Base-by-base conservation (phyloP, 2,888 invertebrate genomes). In the Agriopis aurantiaria region DNA sequence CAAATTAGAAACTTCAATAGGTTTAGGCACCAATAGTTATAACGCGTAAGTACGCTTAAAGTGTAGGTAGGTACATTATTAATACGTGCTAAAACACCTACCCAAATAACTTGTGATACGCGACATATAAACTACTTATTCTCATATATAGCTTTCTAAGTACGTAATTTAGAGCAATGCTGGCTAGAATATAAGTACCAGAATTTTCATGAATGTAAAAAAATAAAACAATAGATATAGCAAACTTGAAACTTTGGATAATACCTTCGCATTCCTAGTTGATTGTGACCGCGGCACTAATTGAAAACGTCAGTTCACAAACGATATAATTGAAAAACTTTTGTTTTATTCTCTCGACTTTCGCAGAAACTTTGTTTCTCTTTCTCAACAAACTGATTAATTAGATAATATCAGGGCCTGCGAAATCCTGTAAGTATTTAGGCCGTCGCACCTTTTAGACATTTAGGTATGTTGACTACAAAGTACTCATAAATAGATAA, bases 321-420 rank as follows among this genome's bases (percentile, higher is more conserved):
- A 49, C 56, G 43, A 43, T 52, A 17, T 56, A 61, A 61, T 61
- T 61, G 51, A 61, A 52, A 52, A 62, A 62, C 51, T 62, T 61
- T 52, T 43, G n/a, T 43, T 52, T 62, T 52, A 43, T 43, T 43
- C n/a, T 60, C 49, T 40, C 41, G 49, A 40, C 10, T 48, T 60
- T 41, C 49, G 40, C 10, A 11, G 33, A 49, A 46, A 59, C 23
- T 48, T 14, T 45, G 33, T 46, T 46, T 11, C 11, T 10, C 10
- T 8, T 58, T 17, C 11, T 43, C 6, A 33, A 45, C 6, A 14
- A 23, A 17, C 12, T 58, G 17, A 58, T 45, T 59, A 48, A 59
- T 59, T 57, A 17, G 10, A 6, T 43, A 57, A 56, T 48, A 23
- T 23, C 17, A n/a, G n/a, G 17, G 5, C 33, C 33, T 33, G 4